Evolutionary conservation across 2,113 vertebrate species (phyloP).

Genomic region (Ictidomys tridecemlineatus): DNA sequence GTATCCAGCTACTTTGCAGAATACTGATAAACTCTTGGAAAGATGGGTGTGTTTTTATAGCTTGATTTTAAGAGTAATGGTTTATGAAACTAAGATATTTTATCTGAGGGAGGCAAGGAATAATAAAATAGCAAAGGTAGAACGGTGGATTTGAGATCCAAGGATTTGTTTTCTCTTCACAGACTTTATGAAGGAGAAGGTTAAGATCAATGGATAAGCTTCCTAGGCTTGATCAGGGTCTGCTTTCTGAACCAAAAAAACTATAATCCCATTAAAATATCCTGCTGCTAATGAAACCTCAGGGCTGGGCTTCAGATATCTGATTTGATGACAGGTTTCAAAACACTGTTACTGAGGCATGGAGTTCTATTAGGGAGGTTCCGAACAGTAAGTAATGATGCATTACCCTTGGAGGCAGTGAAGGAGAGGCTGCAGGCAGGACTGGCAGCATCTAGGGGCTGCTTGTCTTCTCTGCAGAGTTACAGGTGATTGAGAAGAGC

Average conservation of each 20-base stretch:
- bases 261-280: slow-evolving; percentile 64
- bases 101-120: slow-evolving; percentile 55
- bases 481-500: background rate
- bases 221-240: slow-evolving; percentile 15
- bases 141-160: background rate
- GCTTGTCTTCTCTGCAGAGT: background rate
- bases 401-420: background rate
- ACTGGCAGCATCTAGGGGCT: background rate
- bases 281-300: slow-evolving; percentile 62
- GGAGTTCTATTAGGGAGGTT: background rate
- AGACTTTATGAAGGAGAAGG: slow-evolving; percentile 37
- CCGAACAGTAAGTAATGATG: slow-evolving; percentile 44
- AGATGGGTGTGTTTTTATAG: slow-evolving; percentile 61
- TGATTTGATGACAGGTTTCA: slow-evolving; percentile 43
- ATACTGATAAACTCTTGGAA: slow-evolving; percentile 66
- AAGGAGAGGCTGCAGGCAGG: background rate
- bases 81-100: slow-evolving; percentile 58
- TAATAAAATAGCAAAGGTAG: slow-evolving; percentile 45
- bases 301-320: background rate
- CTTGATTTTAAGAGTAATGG: slow-evolving; percentile 59
- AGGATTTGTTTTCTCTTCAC: slow-evolving; percentile 49
- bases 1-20: slow-evolving; percentile 57
- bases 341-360: background rate
- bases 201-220: slow-evolving; percentile 49
- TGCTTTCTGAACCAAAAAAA: slow-evolving; percentile 51